Evolutionary conservation across 2,113 vertebrate species (phyloP), one percentile per base, ranked within the genome.

Genomic region (Carettochelys insculpta): DNA sequence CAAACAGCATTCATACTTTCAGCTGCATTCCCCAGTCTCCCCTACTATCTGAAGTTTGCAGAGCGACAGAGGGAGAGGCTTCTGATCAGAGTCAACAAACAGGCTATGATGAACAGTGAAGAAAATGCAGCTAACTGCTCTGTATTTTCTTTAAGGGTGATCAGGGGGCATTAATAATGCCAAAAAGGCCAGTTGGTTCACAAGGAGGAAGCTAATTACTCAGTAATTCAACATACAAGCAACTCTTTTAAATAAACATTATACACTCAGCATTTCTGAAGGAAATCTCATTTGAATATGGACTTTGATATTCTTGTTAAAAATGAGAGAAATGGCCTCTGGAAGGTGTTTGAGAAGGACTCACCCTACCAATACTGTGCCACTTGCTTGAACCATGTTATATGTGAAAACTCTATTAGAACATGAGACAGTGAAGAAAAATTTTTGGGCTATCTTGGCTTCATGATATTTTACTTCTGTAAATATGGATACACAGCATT

Each of bases 1-100:
- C 98, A 0, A 97, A 98, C 19, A 98, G 98, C 94, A 98, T 99
- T 58, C 98, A 93, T 31, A 77, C 93, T 45, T 96, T 98, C 48
- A 54, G 95, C 3, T 89, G 87, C 86, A 22, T 94, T 43, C 85
- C 96, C 19, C 97, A 90, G 8, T 65, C 95, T 12, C 90, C 97
- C 29, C 3, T 93, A 5, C 97, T 96, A 5, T 86, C 97, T 50
- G 31, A 94, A 9, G 77, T 43, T 14, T 75, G 92, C 83, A 68
- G 58, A 11, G 88, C 80, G 45, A 54, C 93, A 56, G 87, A 91
- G 19, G 79, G 50, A 2, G 71, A 92, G 24, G 95, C 54, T 80
- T 52, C 94, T 54, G 87, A 83, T 4, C 77, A 2, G 58, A 80
- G 41, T 2, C 89, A 75, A 5, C 22, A 5, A 34, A 45, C 25